Conservation (phyloP, 2,113 vertebrate genomes). For the Damaliscus lunatus region DNA sequence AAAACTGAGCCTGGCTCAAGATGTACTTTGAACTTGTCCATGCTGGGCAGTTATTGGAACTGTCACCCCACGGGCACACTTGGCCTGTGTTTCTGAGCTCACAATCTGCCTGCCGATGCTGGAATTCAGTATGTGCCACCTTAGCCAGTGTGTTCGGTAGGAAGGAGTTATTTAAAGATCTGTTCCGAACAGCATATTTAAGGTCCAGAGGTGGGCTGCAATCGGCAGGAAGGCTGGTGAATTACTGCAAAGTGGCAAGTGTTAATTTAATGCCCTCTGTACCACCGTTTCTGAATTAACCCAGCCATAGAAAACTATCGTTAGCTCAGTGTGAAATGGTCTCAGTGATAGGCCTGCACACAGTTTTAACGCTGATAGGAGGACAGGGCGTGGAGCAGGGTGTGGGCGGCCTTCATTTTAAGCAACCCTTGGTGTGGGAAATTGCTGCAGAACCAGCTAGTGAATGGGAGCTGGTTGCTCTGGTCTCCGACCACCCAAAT, state of each 20-base stretch:
- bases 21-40: neutral
- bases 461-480: neutral
- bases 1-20: neutral
- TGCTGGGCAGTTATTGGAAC: neutral
- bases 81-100: neutral
- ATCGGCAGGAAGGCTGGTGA: neutral
- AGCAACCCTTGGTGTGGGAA: neutral
- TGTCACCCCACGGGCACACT: accelerated
- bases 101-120: neutral
- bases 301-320: accelerated
- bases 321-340: neutral
- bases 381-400: accelerated
- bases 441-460: neutral
- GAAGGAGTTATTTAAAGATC: neutral
- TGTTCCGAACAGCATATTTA: neutral
- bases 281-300: neutral
- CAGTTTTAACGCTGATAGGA: accelerated
- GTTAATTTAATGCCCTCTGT: neutral
- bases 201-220: neutral
- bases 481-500: neutral
- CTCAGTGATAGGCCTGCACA: accelerated
- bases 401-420: accelerated
- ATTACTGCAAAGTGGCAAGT: neutral
- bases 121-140: too few species aligned
- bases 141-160: neutral